These are phyloP conservation scores for Eleginops maclovinus DNA, from an alignment of 2,113 vertebrate genomes.

Conservation along the genomic window DNA sequence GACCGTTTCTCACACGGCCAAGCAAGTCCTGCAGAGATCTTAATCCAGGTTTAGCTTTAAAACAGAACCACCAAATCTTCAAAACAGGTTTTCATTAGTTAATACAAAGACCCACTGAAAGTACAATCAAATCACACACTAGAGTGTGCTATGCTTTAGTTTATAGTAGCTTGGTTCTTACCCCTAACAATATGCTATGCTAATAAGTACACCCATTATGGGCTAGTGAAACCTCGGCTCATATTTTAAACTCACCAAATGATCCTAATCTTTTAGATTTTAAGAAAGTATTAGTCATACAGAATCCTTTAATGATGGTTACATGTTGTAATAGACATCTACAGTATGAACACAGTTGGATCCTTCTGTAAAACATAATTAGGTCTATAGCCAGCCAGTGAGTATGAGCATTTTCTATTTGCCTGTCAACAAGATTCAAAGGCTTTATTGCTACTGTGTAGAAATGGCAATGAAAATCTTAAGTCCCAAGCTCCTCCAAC, in stretches of 20 bases:
- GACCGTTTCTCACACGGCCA: constrained; percentile 8
- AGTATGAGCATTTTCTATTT: too few species aligned
- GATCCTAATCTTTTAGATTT: background rate
- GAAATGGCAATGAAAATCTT: too few species aligned
- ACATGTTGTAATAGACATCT: background rate
- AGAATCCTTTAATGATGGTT: background rate
- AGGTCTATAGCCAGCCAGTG: background rate
- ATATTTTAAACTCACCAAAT: background rate
- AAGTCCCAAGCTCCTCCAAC: too few species aligned
- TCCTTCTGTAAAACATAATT: background rate
- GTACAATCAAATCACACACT: background rate
- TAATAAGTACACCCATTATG: background rate
- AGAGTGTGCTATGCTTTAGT: background rate
- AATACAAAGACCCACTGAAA: background rate
- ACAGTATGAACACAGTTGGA: background rate
- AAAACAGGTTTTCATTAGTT: background rate
- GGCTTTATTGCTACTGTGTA: too few species aligned
- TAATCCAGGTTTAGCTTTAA: background rate
- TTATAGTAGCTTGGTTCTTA: background rate
- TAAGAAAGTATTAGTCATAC: background rate
- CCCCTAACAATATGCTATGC: background rate
- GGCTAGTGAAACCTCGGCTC: background rate
- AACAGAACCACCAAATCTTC: background rate
- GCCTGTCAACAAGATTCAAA: too few species aligned
- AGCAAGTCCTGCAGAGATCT: background rate